phyloP scores from a whole-genome alignment of 2,113 vertebrate genomes.

The Seriola quinqueradiata region DNA sequence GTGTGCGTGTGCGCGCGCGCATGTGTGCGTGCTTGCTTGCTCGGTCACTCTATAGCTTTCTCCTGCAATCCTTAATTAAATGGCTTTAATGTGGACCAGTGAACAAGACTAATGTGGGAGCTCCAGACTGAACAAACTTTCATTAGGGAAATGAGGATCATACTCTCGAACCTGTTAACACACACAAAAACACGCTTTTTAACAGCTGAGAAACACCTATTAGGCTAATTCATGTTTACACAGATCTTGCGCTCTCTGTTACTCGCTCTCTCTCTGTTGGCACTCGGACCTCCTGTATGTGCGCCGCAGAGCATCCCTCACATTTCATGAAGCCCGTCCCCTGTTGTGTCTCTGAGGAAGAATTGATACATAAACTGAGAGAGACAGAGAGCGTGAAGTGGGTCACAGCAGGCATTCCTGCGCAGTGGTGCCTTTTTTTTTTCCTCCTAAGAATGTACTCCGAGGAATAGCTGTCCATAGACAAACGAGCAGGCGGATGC shows the following conservation, averaged over 20 bases:
- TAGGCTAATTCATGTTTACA: slow-evolving; percentile 6
- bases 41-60: slow-evolving; percentile 36
- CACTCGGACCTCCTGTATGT: neutral
- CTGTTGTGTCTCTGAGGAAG: slow-evolving; percentile 10
- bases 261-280: neutral
- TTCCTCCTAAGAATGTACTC: neutral
- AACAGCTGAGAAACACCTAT: neutral
- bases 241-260: neutral
- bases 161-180: neutral
- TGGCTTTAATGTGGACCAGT: slow-evolving; percentile 57
- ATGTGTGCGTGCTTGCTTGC: neutral
- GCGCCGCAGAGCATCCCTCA: slow-evolving; percentile 4
- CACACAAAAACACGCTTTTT: slow-evolving; percentile 18
- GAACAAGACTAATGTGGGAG: slow-evolving; percentile 52
- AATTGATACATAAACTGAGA: neutral
- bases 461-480: slow-evolving; percentile 4
- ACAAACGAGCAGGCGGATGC: slow-evolving; percentile 6
- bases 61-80: slow-evolving; percentile 53
- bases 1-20: neutral
- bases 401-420: slow-evolving; percentile 55
- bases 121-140: slow-evolving; percentile 34
- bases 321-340: neutral
- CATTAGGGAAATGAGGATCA: slow-evolving; percentile 58
- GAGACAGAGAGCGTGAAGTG: slow-evolving; percentile 47
- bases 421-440: slow-evolving; percentile 29